Percentiles rank a stretch among this genome's conserved stretches.
These are phyloP conservation scores for Pelecanus crispus DNA, from an alignment of 2,113 vertebrate genomes.

Conservation along the genomic window DNA sequence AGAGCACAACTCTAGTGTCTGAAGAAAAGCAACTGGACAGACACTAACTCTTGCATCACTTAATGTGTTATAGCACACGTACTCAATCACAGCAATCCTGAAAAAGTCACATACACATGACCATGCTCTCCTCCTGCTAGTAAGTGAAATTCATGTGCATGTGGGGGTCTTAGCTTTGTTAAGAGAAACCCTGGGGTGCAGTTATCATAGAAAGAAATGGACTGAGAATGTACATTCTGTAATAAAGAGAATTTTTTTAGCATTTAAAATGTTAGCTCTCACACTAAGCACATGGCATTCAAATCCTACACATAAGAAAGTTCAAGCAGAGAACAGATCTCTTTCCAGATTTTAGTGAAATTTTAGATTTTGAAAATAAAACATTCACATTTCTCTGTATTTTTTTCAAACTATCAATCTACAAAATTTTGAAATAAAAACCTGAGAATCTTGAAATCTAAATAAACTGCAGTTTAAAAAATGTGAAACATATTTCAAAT, in stretches of 20 bases:
- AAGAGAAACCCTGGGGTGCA: not conserved
- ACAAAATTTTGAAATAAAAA: not conserved
- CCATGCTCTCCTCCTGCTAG: not conserved
- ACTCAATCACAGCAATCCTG: not conserved
- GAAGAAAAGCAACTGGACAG: not conserved
- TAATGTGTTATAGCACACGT: not conserved
- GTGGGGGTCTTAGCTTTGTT: not conserved
- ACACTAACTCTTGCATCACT: not conserved
- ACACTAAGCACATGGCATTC: not conserved
- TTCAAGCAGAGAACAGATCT: constrained; percentile 2
- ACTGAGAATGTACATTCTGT: not conserved
- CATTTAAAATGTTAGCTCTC: not conserved
- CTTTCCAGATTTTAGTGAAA: constrained; percentile 5
- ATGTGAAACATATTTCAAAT: not conserved
- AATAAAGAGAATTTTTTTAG: not conserved
- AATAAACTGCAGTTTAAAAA: constrained; percentile 12
- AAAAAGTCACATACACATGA: not conserved
- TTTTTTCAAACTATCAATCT: not conserved
- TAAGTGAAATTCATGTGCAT: not conserved
- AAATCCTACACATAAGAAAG: not conserved
- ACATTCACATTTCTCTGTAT: not conserved
- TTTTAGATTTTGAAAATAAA: constrained; percentile 46
- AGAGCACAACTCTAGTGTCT: not conserved
- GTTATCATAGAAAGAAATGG: constrained; percentile 3
- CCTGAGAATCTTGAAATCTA: not conserved